A percentile compares a stretch with the other conserved stretches of the same genome.
phyloP scores from a whole-genome alignment of 2,888 invertebrate species.

The Tupiocoris notatus region DNA sequence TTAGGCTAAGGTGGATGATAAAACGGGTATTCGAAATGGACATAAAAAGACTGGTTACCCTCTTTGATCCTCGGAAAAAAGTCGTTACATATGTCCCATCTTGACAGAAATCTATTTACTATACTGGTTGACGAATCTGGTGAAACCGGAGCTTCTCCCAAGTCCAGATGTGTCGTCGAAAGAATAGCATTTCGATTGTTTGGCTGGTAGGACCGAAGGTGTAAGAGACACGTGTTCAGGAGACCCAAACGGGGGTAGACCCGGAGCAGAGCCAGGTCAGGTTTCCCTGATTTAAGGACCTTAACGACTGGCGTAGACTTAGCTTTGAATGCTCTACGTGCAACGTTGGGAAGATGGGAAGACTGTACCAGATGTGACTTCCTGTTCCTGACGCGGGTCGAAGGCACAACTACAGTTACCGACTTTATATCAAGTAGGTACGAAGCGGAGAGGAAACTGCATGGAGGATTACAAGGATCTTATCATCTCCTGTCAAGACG shows the following conservation, averaged over 20 bases:
- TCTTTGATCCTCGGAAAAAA: too few relatives aligned
- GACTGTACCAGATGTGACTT: background rate
- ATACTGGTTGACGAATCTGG: too few relatives aligned
- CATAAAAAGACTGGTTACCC: too few relatives aligned
- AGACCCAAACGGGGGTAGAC: background rate
- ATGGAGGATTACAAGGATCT: too few relatives aligned
- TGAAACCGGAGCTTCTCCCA: too few relatives aligned
- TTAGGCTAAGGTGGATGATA: too few relatives aligned
- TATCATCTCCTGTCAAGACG: background rate
- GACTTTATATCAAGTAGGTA: too few relatives aligned
- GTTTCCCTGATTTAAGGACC: background rate
- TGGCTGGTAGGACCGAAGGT: background rate
- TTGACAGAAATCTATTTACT: too few relatives aligned
- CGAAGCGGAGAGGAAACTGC: too few relatives aligned
- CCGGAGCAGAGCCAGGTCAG: background rate
- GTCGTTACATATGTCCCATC: too few relatives aligned
- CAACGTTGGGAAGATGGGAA: background rate
- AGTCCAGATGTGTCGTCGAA: background rate
- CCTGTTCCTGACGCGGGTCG: background rate
- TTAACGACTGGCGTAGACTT: background rate
- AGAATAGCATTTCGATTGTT: background rate
- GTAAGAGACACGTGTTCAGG: background rate
- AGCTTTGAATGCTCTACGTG: background rate
- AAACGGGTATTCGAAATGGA: too few relatives aligned
- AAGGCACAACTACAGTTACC: background rate